Base-by-base conservation (phyloP, 1,140 invertebrate species). In the Carposina sasakii region DNA sequence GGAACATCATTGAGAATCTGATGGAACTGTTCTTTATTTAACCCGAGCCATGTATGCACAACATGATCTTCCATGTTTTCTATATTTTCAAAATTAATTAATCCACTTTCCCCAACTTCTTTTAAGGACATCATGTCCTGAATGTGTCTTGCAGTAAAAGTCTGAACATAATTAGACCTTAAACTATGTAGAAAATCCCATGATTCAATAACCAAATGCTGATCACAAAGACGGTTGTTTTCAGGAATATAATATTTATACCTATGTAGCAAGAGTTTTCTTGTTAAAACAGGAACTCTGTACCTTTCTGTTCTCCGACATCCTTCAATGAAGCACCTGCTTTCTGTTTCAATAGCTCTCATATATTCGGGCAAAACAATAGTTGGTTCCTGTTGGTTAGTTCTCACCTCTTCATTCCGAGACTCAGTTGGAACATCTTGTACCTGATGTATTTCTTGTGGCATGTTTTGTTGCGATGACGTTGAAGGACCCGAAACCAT, bases 211-310 rank as follows among this genome's bases (percentile, higher is more conserved):
- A 49, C 46, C 26, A 57, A 48, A 52, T 57, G 50, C 15, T 33
- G 31, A 33, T 33, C 31, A 33, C 31, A 33, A 8, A 33, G 13
- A 33, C 31, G 31, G 13, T 57, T 57, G 26, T 53, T 57, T 47
- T 47, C 46, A 13, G 55, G 55, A 1, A 57, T 40, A 20, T 57
- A 57, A 53, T 57, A n/a, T n/a, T n/a, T n/a, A n/a, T n/a, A n/a
- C n/a, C n/a, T n/a, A n/a, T n/a, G n/a, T n/a, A n/a, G n/a, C n/a
- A n/a, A n/a, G n/a, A n/a, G n/a, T n/a, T n/a, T n/a, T n/a, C n/a
- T n/a, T n/a, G n/a, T n/a, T n/a, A n/a, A n/a, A n/a, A n/a, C n/a
- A n/a, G n/a, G n/a, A n/a, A n/a, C n/a, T n/a, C n/a, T n/a, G n/a
- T n/a, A n/a, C n/a, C n/a, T n/a, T n/a, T n/a, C n/a, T n/a, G n/a